A percentile compares a stretch with the other conserved stretches of the same genome.
phyloP scores from a whole-genome alignment of 1,140 invertebrate species.

The Maniola jurtina region DNA sequence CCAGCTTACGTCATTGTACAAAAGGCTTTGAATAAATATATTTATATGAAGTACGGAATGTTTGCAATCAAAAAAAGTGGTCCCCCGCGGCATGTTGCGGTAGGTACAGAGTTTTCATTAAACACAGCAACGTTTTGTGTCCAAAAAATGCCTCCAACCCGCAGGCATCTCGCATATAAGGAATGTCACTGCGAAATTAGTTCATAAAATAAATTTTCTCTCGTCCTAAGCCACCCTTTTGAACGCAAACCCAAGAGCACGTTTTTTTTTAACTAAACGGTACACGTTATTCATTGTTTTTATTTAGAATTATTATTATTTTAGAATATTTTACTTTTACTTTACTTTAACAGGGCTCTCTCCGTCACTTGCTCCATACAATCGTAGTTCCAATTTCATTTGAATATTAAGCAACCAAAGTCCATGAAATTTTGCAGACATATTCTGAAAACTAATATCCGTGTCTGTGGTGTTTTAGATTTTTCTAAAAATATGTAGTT shows the following conservation, averaged over 20 bases:
- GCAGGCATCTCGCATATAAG: constrained; percentile 62
- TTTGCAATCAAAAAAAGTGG: constrained; percentile 67
- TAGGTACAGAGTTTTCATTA: constrained; percentile 72
- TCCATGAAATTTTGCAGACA: too few relatives aligned
- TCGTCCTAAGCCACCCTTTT: constrained; percentile 35
- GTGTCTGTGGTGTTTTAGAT: too few relatives aligned
- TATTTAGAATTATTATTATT: too few relatives aligned
- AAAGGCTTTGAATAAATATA: constrained; percentile 31
- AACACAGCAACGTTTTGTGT: constrained; percentile 66
- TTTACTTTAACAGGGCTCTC: too few relatives aligned
- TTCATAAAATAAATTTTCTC: constrained; percentile 70
- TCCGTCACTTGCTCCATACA: too few relatives aligned
- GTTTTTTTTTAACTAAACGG: constrained; percentile 27
- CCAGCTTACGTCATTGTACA: not conserved
- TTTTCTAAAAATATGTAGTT: too few relatives aligned
- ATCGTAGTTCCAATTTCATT: too few relatives aligned
- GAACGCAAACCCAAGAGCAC: constrained; percentile 28
- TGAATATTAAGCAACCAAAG: too few relatives aligned
- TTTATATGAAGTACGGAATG: constrained; percentile 58
- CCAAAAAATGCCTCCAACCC: constrained; percentile 70
- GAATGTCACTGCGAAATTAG: constrained; percentile 76
- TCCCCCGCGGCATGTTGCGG: constrained; percentile 66
- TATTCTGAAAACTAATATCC: too few relatives aligned
- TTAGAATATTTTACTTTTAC: too few relatives aligned
- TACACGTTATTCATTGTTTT: not conserved